Evolutionary conservation across 2,888 invertebrate genomes (phyloP), one percentile per base, ranked within the genome.

Genomic region (Chouioia cunea): DNA sequence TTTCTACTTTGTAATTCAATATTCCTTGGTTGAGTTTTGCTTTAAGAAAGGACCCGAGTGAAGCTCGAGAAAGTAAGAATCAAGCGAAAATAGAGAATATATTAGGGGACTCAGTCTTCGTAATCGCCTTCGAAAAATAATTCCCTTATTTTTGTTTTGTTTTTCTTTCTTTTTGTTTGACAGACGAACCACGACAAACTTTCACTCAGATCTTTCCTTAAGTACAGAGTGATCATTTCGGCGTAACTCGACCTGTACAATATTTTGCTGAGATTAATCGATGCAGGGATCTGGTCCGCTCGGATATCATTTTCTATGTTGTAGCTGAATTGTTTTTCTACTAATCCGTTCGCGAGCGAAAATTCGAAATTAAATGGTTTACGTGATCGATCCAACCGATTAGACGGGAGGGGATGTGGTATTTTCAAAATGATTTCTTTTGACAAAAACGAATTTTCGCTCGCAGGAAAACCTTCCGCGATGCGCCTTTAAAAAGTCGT

Each of bases 401-500:
- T 46, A 27, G 57, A 57, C 36, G 23, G 14, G 47, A 59, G 2
- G 54, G 48, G 20, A 15, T 22, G 50, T 59, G 53, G 46, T 8
- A 23, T 16, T 36, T 27, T 47, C 18, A 44, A 23, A 18, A 46
- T 36, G 10, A 36, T 36, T 36, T 12, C 6, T 36, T 36, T 22
- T 36, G 23, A 63, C 44, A 64, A 68, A 57, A 62, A 60, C 47
- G 43, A 64, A 53, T 71, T 70, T 68, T 73, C 68, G 64, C 64
- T 65, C 71, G 50, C 54, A 53, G 48, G 56, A 47, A 64, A 68
- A 75, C 70, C 73, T 70, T 76, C 69, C 71, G 69, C 78, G 74
- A 77, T 77, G 76, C 78, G 76, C 78, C 78, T 80, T 82, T 71
- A 65, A 79, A 81, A 82, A 82, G 82, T 80, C 79, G 79, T 81